Evolutionary conservation across 2,113 vertebrate genomes (phyloP), one percentile per base, ranked within the genome.

Genomic region (Monopterus albus): DNA sequence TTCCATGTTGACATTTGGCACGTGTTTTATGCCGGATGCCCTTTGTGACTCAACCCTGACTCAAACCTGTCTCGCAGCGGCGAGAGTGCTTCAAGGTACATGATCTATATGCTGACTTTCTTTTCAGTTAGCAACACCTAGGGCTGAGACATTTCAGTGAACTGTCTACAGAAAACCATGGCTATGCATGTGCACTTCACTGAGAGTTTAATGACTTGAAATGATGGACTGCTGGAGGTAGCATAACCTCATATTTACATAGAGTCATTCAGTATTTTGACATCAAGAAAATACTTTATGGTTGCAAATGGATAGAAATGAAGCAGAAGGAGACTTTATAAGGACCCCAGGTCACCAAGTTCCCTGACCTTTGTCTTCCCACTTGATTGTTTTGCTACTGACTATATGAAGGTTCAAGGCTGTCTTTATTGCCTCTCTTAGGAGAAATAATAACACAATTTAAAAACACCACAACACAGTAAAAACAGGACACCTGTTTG

Each of bases 51-150:
- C n/a, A n/a, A n/a, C n/a, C n/a, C n/a, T n/a, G n/a, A n/a, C n/a
- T n/a, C n/a, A n/a, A n/a, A n/a, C n/a, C n/a, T n/a, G n/a, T n/a
- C n/a, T n/a, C n/a, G n/a, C n/a, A n/a, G n/a, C n/a, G n/a, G n/a
- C n/a, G n/a, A n/a, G n/a, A n/a, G n/a, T n/a, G n/a, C n/a, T n/a
- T n/a, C n/a, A n/a, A n/a, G n/a, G n/a, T n/a, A 75, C 84, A 77
- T 83, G 55, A 88, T 89, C 88, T 79, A 72, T 91, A 95, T 91
- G 96, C 97, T 96, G 98, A 98, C 97, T 96, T 99, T 99, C 95
- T 92, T 97, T 99, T 96, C 95, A 94, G 92, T 98, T 98, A 96
- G 97, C 96, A 94, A 96, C 96, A 95, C 97, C 97, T 98, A 98
- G 96, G 89, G 97, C 98, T 92, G 97, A 98, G 90, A 96, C 95